Conservation (phyloP, 92 coral and sea anemone species). For the Actinostola sp. region DNA sequence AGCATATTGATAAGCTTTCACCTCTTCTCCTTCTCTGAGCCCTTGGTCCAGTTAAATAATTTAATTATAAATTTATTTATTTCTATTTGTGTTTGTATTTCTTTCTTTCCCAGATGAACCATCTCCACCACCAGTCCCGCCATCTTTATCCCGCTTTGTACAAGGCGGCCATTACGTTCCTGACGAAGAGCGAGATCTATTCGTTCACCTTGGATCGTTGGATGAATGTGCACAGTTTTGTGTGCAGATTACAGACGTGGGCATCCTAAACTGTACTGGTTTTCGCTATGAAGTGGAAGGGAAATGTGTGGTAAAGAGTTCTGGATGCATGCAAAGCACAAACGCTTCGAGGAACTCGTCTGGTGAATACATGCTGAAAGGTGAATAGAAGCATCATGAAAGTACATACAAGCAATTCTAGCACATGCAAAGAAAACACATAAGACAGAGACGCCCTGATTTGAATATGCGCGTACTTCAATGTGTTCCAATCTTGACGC, state of each 20-base stretch:
- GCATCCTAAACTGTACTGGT: slow-evolving; percentile 42
- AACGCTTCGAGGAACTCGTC: background rate
- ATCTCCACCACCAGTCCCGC: slow-evolving; percentile 1
- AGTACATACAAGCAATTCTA: background rate
- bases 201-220: slow-evolving; percentile 25
- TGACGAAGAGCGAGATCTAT: slow-evolving; percentile 9
- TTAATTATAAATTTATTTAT: too few species aligned
- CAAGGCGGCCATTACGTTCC: background rate
- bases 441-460: too few species aligned
- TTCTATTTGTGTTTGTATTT: too few species aligned
- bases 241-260: slow-evolving; percentile 24
- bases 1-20: too few species aligned
- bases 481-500: too few species aligned
- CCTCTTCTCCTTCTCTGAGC: too few species aligned
- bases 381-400: too few species aligned
- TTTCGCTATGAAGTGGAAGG: slow-evolving; percentile 15
- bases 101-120: too few species aligned
- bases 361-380: slow-evolving; percentile 11
- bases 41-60: too few species aligned
- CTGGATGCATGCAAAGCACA: background rate
- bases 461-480: too few species aligned
- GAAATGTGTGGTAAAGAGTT: slow-evolving; percentile 12
- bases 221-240: slow-evolving; percentile 66
- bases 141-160: slow-evolving; percentile 3
- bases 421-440: background rate